These are phyloP conservation scores for Drosophila conformis DNA, from an alignment of 2,888 invertebrate species.

Conservation along the genomic window DNA sequence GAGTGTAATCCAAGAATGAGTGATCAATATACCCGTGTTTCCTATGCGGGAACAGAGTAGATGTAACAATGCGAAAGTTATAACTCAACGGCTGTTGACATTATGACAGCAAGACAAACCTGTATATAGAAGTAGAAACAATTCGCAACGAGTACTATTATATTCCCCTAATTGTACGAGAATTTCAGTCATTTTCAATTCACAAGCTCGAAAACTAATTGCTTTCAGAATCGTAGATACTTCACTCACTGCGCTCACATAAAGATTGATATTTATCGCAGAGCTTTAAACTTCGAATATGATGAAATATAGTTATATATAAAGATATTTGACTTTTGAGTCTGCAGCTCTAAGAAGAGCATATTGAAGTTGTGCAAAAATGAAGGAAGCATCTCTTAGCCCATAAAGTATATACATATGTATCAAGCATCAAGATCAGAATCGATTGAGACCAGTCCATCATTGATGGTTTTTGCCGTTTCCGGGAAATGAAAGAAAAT, in stretches of 20 bases:
- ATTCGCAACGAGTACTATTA: conserved; percentile 8
- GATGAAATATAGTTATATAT: background rate
- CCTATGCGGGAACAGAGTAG: background rate
- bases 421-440: background rate
- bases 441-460: background rate
- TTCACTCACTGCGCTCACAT: conserved; percentile 11
- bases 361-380: background rate
- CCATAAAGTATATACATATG: accelerated
- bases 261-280: background rate
- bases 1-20: background rate
- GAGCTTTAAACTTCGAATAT: background rate
- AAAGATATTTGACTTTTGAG: background rate
- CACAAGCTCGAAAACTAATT: background rate
- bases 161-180: background rate
- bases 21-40: background rate
- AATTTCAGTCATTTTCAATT: conserved; percentile 5
- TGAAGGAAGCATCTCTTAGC: background rate
- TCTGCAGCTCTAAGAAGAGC: too few relatives aligned
- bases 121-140: conserved; percentile 1
- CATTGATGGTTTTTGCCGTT: too few relatives aligned
- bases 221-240: background rate
- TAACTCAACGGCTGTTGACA: conserved; percentile 40
- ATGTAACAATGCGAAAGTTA: conserved; percentile 30
- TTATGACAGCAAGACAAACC: conserved; percentile 25
- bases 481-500: background rate